A percentile compares a stretch with the other conserved stretches of the same genome.
Evolutionary conservation across 2,888 invertebrate genomes (phyloP).

Genomic region (Eulithis prunata): DNA sequence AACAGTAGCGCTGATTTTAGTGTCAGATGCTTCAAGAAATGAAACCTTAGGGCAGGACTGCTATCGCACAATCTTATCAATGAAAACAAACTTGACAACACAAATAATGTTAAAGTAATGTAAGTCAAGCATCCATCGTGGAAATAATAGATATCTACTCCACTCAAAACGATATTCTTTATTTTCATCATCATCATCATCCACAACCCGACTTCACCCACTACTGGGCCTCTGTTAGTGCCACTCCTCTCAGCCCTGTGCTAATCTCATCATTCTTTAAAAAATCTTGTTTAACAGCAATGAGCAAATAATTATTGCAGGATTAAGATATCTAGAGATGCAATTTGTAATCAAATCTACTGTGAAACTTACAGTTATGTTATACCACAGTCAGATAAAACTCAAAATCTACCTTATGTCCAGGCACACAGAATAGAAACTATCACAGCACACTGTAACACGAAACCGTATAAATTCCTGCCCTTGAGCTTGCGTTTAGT

Average conservation of each 20-base stretch:
- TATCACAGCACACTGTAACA: conserved; percentile 7
- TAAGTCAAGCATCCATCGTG: conserved; percentile 12
- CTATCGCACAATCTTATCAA: conserved; percentile 24
- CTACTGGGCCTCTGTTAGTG: no score
- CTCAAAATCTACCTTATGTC: conserved; percentile 21
- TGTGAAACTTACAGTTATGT: conserved; percentile 43
- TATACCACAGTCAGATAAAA: conserved; percentile 7
- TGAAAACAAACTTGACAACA: conserved; percentile 21
- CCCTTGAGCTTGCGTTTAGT: conserved; percentile 22
- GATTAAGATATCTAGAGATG: not conserved
- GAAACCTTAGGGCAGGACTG: conserved; percentile 25
- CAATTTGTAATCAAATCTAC: conserved; percentile 43
- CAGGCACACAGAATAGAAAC: conserved; percentile 8
- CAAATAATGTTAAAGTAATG: conserved; percentile 23
- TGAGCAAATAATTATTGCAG: no score
- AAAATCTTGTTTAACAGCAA: no score
- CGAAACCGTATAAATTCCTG: conserved; percentile 18
- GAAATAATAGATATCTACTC: not conserved
- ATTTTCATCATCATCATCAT: no score
- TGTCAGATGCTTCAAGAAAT: conserved; percentile 15
- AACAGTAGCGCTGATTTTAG: conserved; percentile 2
- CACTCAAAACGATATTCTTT: no score
- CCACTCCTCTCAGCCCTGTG: no score
- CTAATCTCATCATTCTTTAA: no score
- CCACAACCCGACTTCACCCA: no score